Conservation (phyloP, 2,113 vertebrate species). For the Seriola quinqueradiata region DNA sequence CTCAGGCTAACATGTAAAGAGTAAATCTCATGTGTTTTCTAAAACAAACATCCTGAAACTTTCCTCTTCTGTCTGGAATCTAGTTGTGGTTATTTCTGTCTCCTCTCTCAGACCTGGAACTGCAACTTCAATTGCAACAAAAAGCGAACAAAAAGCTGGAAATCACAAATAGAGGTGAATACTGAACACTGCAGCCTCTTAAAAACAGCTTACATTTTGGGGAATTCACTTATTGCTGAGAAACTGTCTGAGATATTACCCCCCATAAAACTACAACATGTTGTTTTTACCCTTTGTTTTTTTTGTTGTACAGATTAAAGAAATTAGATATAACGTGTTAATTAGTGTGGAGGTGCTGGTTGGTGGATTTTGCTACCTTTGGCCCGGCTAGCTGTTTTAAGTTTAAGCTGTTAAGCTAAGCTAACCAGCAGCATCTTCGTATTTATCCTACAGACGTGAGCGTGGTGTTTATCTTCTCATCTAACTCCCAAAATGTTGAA, state of each 20-base stretch:
- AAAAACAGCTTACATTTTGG: not conserved
- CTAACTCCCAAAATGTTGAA: not conserved
- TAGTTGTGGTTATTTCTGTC: not conserved
- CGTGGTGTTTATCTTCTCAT: not conserved
- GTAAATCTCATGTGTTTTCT: not conserved
- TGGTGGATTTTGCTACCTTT: not conserved
- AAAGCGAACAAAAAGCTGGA: conserved; percentile 44
- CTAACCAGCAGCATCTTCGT: not conserved
- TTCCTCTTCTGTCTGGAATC: not conserved
- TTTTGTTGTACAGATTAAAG: not conserved
- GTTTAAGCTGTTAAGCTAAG: not conserved
- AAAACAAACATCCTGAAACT: not conserved
- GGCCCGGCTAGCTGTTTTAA: not conserved
- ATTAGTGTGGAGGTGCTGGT: not conserved
- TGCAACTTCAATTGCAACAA: conserved; percentile 29
- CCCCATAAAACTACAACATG: not conserved
- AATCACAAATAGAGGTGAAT: conserved; percentile 45
- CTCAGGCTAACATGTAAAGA: not conserved
- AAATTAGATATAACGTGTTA: not conserved
- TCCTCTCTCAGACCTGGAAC: conserved; percentile 44
- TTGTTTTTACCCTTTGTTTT: not conserved
- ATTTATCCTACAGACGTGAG: not conserved
- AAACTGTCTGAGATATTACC: not conserved
- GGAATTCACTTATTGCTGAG: not conserved
- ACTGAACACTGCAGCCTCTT: not conserved